Conservation (phyloP, 1,140 invertebrate genomes). For the Eurytemora carolleeae region DNA sequence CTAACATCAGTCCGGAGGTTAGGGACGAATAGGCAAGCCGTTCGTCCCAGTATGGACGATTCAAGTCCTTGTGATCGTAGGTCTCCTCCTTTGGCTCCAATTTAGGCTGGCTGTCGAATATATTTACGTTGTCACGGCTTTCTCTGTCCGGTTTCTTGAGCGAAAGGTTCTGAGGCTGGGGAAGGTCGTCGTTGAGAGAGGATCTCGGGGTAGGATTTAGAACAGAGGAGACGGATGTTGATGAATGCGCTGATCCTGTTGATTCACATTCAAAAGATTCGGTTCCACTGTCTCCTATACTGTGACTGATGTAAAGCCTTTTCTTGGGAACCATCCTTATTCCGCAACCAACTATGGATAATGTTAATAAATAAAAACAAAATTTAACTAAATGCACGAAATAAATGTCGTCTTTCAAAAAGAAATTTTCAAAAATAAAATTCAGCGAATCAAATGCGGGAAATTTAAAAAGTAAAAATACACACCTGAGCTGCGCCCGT, state of each 20-base stretch:
- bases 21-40: neutral
- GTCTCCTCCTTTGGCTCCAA: neutral
- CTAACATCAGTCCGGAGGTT: neutral
- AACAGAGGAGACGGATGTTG: neutral
- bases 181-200: neutral
- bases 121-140: neutral
- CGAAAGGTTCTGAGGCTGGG: neutral
- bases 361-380: no score
- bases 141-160: neutral
- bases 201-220: neutral
- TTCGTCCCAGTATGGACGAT: neutral
- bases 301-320: neutral
- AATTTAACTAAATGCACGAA: no score
- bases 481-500: slow-evolving; percentile 14
- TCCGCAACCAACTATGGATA: neutral
- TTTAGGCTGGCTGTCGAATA: neutral
- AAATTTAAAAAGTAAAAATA: slow-evolving; percentile 1
- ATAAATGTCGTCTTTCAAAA: no score
- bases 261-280: neutral
- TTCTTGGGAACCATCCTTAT: neutral
- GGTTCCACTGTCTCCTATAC: neutral
- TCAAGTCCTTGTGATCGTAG: no score
- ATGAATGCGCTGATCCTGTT: neutral
- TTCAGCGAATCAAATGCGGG: no score
- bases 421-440: no score